These are phyloP conservation scores for Meganola albula DNA, from an alignment of 2,888 invertebrate genomes.

Conservation along the genomic window DNA sequence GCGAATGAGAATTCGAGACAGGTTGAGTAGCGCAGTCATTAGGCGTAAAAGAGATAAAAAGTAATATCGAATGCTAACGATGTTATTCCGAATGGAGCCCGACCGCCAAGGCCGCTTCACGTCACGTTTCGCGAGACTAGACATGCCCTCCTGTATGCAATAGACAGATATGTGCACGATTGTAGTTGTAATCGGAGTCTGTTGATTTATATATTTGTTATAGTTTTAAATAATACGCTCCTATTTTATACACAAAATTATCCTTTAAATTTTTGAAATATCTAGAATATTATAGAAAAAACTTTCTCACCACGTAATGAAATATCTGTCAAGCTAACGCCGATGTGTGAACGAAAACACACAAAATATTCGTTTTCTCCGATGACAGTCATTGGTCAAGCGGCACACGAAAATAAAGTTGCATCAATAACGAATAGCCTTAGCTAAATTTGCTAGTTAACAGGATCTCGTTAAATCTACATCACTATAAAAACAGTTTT, in stretches of 20 bases:
- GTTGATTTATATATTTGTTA: too few species aligned
- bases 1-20: conserved; percentile 66
- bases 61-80: conserved; percentile 46
- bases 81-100: conserved; percentile 50
- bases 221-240: too few species aligned
- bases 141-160: conserved; percentile 53
- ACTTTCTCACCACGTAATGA: too few species aligned
- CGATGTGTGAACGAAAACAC: conserved; percentile 29
- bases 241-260: too few species aligned
- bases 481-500: too few species aligned
- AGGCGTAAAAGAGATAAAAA: conserved; percentile 55
- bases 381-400: conserved; percentile 38
- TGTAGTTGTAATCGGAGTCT: too few species aligned
- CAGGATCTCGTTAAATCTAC: too few species aligned
- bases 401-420: conserved; percentile 24
- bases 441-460: too few species aligned
- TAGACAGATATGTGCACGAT: conserved; percentile 37
- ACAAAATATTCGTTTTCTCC: conserved; percentile 48
- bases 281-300: too few species aligned
- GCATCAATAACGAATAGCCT: too few species aligned
- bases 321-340: too few species aligned
- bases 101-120: conserved; percentile 69
- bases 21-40: conserved; percentile 52
- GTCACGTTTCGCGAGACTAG: conserved; percentile 71
- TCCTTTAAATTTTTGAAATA: too few species aligned